Percentiles rank a stretch among this genome's conserved stretches.
Evolutionary conservation across 1,140 invertebrate species (phyloP).

Genomic region (Doryteuthis pealeii): DNA sequence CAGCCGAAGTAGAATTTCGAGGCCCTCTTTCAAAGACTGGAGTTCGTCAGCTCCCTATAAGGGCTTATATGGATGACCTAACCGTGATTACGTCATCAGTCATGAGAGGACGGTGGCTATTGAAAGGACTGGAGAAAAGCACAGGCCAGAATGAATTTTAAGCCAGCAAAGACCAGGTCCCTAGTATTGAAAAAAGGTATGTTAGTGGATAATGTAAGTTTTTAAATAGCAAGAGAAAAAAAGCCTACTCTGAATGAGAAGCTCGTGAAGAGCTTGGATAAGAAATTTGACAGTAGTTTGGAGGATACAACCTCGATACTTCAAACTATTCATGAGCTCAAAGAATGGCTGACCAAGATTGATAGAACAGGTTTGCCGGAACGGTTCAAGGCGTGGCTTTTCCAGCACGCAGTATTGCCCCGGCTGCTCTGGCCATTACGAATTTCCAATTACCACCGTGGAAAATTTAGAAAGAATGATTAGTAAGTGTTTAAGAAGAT

Average conservation of each 20-base stretch:
- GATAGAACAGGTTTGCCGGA: conserved; percentile 22
- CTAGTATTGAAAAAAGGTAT: too few species aligned
- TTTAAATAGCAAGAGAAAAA: not conserved
- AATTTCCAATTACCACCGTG: conserved; percentile 16
- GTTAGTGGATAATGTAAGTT: too few species aligned
- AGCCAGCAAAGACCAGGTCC: too few species aligned
- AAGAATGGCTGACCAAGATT: conserved; percentile 22
- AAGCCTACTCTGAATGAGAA: conserved; percentile 12
- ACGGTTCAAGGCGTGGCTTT: conserved; percentile 27
- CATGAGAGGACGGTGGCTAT: too few species aligned
- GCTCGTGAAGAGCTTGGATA: conserved; percentile 17
- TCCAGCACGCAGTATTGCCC: conserved; percentile 23
- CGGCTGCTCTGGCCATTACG: conserved; percentile 17
- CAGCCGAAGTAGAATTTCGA: too few species aligned
- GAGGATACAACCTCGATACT: not conserved
- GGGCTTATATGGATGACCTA: too few species aligned
- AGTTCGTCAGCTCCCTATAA: too few species aligned
- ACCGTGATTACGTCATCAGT: too few species aligned
- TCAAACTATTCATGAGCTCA: not conserved
- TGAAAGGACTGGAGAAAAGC: too few species aligned
- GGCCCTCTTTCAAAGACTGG: too few species aligned
- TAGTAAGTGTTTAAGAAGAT: too few species aligned
- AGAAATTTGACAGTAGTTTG: conserved; percentile 18
- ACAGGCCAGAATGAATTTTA: too few species aligned
- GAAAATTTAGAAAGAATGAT: conserved; percentile 8